Conservation (phyloP, 2,888 invertebrate species). For the Andrena haemorrhoa region DNA sequence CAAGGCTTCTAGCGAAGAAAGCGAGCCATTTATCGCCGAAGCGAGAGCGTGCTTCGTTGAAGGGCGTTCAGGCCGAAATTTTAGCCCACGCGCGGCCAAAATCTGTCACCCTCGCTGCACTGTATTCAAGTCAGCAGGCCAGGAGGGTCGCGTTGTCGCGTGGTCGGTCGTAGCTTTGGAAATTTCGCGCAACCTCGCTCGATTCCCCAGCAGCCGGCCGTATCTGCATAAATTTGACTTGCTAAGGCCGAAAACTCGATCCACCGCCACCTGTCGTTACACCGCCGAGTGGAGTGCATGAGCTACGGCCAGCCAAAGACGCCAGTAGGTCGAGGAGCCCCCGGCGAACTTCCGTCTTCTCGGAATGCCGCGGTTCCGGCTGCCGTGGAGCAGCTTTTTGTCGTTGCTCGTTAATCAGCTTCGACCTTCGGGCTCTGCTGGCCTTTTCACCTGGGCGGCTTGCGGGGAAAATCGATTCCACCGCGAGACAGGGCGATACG, state of each 20-base stretch:
- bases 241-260: constrained; percentile 76
- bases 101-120: background rate
- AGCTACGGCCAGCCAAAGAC: constrained; percentile 43
- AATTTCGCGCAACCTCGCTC: constrained; percentile 64
- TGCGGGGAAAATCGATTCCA: constrained; percentile 23
- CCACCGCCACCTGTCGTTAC: constrained; percentile 64
- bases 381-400: constrained; percentile 26
- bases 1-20: background rate
- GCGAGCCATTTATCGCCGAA: constrained; percentile 5
- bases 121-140: background rate
- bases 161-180: constrained; percentile 46
- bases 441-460: constrained; percentile 9
- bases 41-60: constrained; percentile 21
- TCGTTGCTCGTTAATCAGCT: constrained; percentile 42
- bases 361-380: constrained; percentile 53
- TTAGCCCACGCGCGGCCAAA: background rate
- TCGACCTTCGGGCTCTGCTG: constrained; percentile 28
- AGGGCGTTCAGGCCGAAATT: background rate
- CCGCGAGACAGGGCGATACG: background rate
- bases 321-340: constrained; percentile 50
- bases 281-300: constrained; percentile 39
- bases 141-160: constrained; percentile 21
- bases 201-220: constrained; percentile 26
- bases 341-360: constrained; percentile 46
- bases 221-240: constrained; percentile 83